Evolutionary conservation across 2,113 vertebrate species (phyloP), one percentile per base, ranked within the genome.

Genomic region (Siniperca knerii): DNA sequence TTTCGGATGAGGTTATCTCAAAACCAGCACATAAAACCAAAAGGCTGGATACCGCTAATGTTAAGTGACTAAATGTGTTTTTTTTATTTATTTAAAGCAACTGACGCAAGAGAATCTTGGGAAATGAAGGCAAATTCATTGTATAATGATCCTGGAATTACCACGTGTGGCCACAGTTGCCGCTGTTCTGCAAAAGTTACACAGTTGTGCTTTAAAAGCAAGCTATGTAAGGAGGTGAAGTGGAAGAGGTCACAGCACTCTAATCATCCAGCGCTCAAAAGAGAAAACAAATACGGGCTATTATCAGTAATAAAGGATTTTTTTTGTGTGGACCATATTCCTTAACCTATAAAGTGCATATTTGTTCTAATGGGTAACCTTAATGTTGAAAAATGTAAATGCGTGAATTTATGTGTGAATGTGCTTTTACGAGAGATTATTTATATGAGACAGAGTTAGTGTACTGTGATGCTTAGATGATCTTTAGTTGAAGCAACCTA

Each of bases 401-500:
- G 60, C 23, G 35, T 60, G 1, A 79, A 50, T 69, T 46, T 33
- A 77, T 50, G 66, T 10, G 12, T 67, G 58, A 69, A 72, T 64
- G 15, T 48, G 50, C 71, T 77, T 79, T 71, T 62, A 73, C 60
- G 33, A 64, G 37, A 42, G 50, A 54, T 23, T 50, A 79, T 82
- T 73, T 61, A 71, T 52, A 52, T 48, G 79, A 8, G 2, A 70
- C 75, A 48, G 77, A 82, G 84, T 82, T 35, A 74, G 71, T 78
- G 62, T 52, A 48, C 75, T 55, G 65, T 55, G 46, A 69, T 78
- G 61, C 61, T 29, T 29, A 29, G 29, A 29, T 5, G 46, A 46
- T 81, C 54, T 89, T 69, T 25, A 84, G 72, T 33, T 40, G 58
- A 90, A 66, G 82, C 75, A 70, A 65, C n/a, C 35, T 85, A 75